A percentile compares a stretch with the other conserved stretches of the same genome.
Conservation (phyloP, 2,888 invertebrate species). For the Pristionchus mayeri region DNA sequence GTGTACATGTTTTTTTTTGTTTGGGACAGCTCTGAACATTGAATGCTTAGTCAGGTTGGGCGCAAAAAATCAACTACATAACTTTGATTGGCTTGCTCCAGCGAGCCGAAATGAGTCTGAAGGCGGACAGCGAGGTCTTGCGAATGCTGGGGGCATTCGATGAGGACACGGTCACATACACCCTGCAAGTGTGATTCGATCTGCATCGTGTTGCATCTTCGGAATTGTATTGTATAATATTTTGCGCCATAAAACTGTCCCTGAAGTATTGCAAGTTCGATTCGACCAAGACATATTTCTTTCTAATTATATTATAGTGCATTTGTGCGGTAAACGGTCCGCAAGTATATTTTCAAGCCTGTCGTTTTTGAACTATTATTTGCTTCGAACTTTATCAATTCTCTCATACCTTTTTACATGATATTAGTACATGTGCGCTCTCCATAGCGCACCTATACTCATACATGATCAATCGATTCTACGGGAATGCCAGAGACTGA, state of each 20-base stretch:
- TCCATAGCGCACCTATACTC: too few relatives aligned
- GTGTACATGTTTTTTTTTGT: background rate
- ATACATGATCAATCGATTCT: too few relatives aligned
- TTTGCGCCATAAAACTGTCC: background rate
- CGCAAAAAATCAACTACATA: too few relatives aligned
- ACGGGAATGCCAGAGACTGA: too few relatives aligned
- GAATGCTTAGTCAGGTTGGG: too few relatives aligned
- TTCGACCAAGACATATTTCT: background rate
- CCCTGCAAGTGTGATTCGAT: background rate
- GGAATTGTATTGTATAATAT: background rate
- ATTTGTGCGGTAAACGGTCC: background rate
- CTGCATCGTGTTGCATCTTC: background rate
- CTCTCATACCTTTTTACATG: too few relatives aligned
- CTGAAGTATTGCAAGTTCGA: background rate
- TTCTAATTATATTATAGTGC: too few relatives aligned
- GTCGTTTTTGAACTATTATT: too few relatives aligned
- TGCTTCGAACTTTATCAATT: too few relatives aligned
- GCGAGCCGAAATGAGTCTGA: background rate
- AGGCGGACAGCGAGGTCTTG: background rate
- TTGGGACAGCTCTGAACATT: background rate
- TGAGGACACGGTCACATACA: background rate
- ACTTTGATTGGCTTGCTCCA: too few relatives aligned
- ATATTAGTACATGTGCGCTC: too few relatives aligned
- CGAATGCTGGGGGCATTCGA: background rate
- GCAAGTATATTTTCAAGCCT: too few relatives aligned